Evolutionary conservation across 2,797 vertebrate genomes (phyloP).

Genomic region (Oreochromis mossambicus): DNA sequence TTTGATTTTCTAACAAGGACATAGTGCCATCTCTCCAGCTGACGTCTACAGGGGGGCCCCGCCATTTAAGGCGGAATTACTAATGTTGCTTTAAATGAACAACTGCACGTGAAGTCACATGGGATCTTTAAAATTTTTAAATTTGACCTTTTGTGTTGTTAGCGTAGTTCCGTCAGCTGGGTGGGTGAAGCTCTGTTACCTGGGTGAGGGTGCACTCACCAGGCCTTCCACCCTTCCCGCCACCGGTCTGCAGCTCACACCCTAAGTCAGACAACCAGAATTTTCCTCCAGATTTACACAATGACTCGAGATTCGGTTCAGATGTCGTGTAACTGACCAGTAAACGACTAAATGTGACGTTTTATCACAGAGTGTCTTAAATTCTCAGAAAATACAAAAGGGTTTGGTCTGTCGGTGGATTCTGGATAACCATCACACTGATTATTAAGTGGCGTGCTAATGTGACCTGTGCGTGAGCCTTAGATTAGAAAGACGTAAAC

Average conservation of each 20-base stretch:
- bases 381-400: neutral
- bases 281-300: neutral
- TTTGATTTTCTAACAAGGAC: neutral
- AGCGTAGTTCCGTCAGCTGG: neutral
- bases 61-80: neutral
- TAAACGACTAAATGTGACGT: neutral
- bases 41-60: neutral
- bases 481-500: neutral
- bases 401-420: neutral
- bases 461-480: neutral
- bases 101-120: fast-evolving
- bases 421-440: neutral
- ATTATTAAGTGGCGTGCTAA: neutral
- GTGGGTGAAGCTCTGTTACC: neutral
- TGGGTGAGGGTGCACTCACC: neutral
- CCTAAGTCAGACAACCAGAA: neutral
- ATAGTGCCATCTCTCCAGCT: neutral
- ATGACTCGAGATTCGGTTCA: neutral
- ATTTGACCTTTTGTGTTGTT: neutral
- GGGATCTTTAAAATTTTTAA: neutral
- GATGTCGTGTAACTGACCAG: neutral
- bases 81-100: neutral
- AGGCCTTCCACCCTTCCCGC: neutral
- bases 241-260: neutral
- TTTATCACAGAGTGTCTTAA: neutral